Base-by-base conservation (phyloP, 2,888 invertebrate genomes). In the Caenorhabditis drosophilae region DNA sequence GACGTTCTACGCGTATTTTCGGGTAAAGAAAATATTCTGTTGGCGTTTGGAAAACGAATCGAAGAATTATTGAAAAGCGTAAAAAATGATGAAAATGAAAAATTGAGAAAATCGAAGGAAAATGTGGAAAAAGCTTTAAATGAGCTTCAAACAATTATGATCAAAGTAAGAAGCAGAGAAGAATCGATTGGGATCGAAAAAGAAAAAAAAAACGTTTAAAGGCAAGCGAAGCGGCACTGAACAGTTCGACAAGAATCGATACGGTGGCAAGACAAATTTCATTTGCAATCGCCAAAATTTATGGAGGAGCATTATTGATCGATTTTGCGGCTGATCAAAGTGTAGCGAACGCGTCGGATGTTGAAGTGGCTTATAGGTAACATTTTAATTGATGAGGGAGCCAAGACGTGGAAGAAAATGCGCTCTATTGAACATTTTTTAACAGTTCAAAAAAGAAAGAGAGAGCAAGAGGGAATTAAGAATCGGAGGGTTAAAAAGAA, bases 1-100 rank as follows among this genome's bases (percentile, higher is more conserved):
- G 88, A 88, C 76, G 86, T 88, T 4, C 81, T 88, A 6, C 80
- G 88, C 50, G 86, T 87, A 2, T 79, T 88, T 15, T 78, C 73
- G 31, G 87, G 87, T 1, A 78, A 84, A 36, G 86, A 86, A 6
- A 79, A 84, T 58, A 84, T 84, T 2, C 75, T 87, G 11, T 34
- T 72, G 4, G 83, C 84, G 1, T 84, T 84, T 47, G 64, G 77
- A 9, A 64, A 79, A 20, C 82, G 84, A 23, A 71, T 86, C 12
- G 34, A 64, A 3, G 55, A 64, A 38, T 45, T 75, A 35, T 42
- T 75, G n/a, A 38, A 42, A 34, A n/a, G 4, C 2, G 4, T 23
- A 18, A 45, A 4, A 22, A n/a, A n/a, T 20, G 20, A 7, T 26
- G 7, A 34, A 12, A 48, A 55, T 9, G 26, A 46, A n/a, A 54